phyloP scores from a whole-genome alignment of 2,797 vertebrate species.

The Apogon hyalosoma region DNA sequence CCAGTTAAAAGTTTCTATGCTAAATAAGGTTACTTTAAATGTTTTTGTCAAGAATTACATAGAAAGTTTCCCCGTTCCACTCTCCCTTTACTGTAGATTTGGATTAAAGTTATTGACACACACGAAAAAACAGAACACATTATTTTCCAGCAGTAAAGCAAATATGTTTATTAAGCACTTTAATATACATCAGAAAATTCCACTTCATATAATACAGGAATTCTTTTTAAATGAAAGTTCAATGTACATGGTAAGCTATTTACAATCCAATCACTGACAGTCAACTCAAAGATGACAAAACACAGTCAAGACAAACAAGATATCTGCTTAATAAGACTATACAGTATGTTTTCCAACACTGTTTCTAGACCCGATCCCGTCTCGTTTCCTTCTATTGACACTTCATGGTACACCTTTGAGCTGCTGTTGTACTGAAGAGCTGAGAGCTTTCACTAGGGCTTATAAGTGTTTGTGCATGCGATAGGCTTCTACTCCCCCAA shows the following conservation, averaged over 20 bases:
- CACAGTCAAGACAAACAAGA: slow-evolving; percentile 85
- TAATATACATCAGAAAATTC: slow-evolving; percentile 96
- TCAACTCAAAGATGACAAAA: slow-evolving; percentile 75
- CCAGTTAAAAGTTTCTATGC: too few species aligned
- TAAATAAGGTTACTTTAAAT: too few species aligned
- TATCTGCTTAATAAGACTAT: slow-evolving; percentile 75
- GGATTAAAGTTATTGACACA: too few species aligned
- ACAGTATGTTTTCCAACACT: slow-evolving; percentile 76
- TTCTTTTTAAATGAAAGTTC: slow-evolving; percentile 94
- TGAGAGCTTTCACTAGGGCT: slow-evolving; percentile 64
- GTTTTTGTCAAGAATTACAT: too few species aligned
- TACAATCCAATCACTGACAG: slow-evolving; percentile 88
- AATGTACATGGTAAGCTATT: slow-evolving; percentile 98
- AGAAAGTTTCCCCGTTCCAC: background rate
- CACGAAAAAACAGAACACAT: slow-evolving; percentile 3
- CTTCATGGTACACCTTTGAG: slow-evolving; percentile 59
- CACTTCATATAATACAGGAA: slow-evolving; percentile 97
- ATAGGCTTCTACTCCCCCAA: slow-evolving; percentile 52
- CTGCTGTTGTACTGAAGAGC: slow-evolving; percentile 62
- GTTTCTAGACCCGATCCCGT: slow-evolving; percentile 66
- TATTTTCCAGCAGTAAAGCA: slow-evolving; percentile 93
- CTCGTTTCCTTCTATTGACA: slow-evolving; percentile 64
- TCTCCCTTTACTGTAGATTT: too few species aligned
- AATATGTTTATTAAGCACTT: slow-evolving; percentile 99
- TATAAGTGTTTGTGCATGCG: slow-evolving; percentile 72